Evolutionary conservation across 2,888 invertebrate species (phyloP).

Genomic region (Cephus rjabovi): DNA sequence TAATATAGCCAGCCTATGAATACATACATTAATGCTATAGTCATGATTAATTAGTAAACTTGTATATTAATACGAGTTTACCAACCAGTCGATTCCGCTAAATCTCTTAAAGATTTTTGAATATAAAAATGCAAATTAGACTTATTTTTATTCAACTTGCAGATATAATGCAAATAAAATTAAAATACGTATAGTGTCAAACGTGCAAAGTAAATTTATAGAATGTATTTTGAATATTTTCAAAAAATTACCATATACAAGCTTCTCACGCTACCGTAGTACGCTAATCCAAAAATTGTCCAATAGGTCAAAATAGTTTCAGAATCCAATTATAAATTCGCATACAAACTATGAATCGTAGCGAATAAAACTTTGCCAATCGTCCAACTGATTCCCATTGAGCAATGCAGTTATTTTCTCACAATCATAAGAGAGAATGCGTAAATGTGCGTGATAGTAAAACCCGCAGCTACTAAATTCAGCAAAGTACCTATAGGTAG

Average conservation of each 20-base stretch:
- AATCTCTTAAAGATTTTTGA: not conserved
- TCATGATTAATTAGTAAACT: not conserved
- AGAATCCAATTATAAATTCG: not conserved
- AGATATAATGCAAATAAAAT: not conserved
- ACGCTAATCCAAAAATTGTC: not conserved
- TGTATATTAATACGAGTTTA: not conserved
- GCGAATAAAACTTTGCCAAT: not conserved
- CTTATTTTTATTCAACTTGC: not conserved
- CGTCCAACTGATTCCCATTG: not conserved
- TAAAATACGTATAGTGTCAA: not conserved
- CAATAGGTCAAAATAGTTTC: not conserved
- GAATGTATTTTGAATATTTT: not conserved
- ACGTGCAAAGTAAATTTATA: not conserved
- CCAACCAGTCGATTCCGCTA: not conserved
- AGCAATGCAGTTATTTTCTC: not conserved
- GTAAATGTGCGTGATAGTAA: conserved; percentile 36
- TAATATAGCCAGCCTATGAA: not conserved
- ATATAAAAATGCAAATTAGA: not conserved
- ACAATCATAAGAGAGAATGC: not conserved
- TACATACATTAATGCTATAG: not conserved
- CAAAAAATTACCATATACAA: not conserved
- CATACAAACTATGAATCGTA: not conserved
- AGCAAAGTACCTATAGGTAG: conserved; percentile 49
- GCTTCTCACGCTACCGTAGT: not conserved
- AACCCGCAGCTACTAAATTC: conserved; percentile 51